These are phyloP conservation scores for Danio choprae DNA, from an alignment of 2,797 vertebrate genomes.

Conservation along the genomic window DNA sequence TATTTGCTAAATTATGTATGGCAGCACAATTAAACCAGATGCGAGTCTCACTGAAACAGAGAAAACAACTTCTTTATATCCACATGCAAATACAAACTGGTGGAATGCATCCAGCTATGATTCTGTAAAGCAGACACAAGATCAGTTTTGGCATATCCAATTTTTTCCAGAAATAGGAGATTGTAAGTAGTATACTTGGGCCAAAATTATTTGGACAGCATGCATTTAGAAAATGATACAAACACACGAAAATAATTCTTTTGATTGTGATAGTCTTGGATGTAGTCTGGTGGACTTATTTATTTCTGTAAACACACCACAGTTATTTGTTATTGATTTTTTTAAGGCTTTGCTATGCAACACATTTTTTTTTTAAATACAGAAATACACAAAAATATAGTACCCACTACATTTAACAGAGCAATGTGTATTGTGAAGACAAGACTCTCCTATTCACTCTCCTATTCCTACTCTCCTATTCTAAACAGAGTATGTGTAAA, in stretches of 20 bases:
- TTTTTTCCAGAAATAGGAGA: not conserved
- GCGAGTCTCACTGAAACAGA: constrained; percentile 22
- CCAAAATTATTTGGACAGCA: not conserved
- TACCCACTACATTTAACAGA: not conserved
- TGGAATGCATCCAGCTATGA: constrained; percentile 25
- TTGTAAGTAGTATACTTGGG: not conserved
- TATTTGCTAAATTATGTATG: constrained; percentile 36
- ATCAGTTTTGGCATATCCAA: constrained; percentile 23
- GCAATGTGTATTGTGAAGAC: not conserved
- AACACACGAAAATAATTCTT: not conserved
- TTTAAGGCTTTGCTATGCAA: not conserved
- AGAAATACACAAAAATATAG: not conserved
- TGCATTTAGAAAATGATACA: not conserved
- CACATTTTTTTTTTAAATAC: not conserved
- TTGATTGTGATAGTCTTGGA: constrained; percentile 3
- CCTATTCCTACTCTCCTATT: too few species aligned
- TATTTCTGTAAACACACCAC: not conserved
- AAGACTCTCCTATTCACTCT: too few species aligned
- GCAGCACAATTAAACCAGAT: constrained; percentile 34
- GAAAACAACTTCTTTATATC: constrained; percentile 12
- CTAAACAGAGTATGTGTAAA: not conserved
- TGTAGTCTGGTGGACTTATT: constrained; percentile 3
- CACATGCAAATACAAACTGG: constrained; percentile 18
- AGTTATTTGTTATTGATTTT: not conserved
- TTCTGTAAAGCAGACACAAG: not conserved